These are phyloP conservation scores for Eriosoma lanigerum DNA, from an alignment of 1,140 invertebrate species.

Conservation along the genomic window DNA sequence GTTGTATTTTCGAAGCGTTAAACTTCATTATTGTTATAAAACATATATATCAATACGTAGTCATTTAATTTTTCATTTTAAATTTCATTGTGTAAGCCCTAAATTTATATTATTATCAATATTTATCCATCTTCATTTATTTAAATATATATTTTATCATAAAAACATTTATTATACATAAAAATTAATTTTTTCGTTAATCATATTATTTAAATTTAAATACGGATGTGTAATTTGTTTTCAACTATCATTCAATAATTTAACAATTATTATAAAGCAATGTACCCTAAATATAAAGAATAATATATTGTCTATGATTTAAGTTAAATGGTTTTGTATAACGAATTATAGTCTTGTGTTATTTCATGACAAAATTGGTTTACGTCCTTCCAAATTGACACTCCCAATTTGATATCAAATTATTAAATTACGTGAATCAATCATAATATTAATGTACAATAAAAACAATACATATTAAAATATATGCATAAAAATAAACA, in stretches of 20 bases:
- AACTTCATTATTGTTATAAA: background rate
- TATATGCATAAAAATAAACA: background rate
- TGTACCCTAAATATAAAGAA: too few species aligned
- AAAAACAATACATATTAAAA: background rate
- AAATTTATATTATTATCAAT: too few species aligned
- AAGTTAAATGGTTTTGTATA: too few species aligned
- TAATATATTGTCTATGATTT: too few species aligned
- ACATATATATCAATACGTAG: background rate
- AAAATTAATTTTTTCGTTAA: background rate
- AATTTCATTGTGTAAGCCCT: too few species aligned
- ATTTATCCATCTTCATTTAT: too few species aligned
- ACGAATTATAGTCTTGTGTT: too few species aligned
- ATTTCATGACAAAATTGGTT: background rate
- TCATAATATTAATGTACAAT: background rate
- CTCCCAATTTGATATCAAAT: too few species aligned
- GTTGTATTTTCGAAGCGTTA: background rate
- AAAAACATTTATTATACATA: background rate
- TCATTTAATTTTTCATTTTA: background rate
- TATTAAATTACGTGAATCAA: too few species aligned
- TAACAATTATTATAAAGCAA: too few species aligned
- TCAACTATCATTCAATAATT: too few species aligned
- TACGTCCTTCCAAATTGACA: background rate
- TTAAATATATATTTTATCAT: background rate
- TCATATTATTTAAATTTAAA: background rate
- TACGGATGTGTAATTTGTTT: too few species aligned